Conservation (phyloP, 2,888 invertebrate species). For the Catocala sponsa region DNA sequence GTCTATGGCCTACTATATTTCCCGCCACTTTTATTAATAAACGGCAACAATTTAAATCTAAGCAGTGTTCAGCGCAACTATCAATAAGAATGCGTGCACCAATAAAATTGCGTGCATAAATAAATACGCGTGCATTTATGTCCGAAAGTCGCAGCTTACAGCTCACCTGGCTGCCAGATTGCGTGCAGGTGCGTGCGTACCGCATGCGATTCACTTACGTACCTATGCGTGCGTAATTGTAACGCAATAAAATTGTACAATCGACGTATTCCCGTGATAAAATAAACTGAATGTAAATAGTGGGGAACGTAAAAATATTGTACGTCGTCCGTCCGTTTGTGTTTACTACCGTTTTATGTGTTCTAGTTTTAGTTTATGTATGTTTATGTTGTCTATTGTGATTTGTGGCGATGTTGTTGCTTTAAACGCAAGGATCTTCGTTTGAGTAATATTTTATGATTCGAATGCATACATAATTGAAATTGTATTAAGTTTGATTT, state of each 20-base stretch:
- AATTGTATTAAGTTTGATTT: no score
- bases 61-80: not conserved
- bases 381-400: constrained; percentile 7
- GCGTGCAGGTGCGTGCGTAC: constrained; percentile 49
- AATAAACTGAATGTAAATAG: constrained; percentile 26
- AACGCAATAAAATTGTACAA: constrained; percentile 22
- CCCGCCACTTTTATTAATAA: no score
- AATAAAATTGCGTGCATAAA: constrained; percentile 1
- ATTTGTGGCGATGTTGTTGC: constrained; percentile 1
- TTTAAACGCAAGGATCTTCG: not conserved
- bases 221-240: constrained; percentile 33
- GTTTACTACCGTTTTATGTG: constrained; percentile 28
- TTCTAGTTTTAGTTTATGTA: constrained; percentile 22
- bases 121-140: constrained; percentile 39
- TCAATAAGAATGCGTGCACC: constrained; percentile 3
- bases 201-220: constrained; percentile 38
- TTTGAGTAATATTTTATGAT: not conserved
- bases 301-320: constrained; percentile 35
- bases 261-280: constrained; percentile 19
- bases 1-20: no score
- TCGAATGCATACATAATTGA: no score
- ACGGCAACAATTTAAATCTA: not conserved
- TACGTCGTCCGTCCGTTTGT: constrained; percentile 15
- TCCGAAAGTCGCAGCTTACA: constrained; percentile 19
- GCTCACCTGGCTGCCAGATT: constrained; percentile 45